phyloP scores from a whole-genome alignment of 2,888 invertebrate genomes.

The Terebella lapidaria region DNA sequence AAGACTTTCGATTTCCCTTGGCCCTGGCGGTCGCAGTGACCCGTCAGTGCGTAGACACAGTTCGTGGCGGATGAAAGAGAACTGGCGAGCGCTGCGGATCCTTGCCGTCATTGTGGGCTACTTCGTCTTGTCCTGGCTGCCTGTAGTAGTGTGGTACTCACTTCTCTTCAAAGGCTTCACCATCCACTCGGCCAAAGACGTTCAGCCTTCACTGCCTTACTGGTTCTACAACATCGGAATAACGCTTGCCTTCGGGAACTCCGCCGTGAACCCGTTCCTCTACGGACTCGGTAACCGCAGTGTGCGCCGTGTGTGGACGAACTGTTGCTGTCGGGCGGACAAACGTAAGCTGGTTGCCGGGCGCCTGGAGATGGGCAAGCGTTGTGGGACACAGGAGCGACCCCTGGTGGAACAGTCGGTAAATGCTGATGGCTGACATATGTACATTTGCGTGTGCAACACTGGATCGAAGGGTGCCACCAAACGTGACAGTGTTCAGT shows the following conservation, averaged over 20 bases:
- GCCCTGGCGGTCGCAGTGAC: neutral
- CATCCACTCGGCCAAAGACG: slow-evolving; percentile 2
- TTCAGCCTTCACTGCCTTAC: slow-evolving; percentile 10
- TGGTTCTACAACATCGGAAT: slow-evolving; percentile 21
- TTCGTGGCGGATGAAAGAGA: slow-evolving; percentile 11
- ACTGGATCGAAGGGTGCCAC: too few species aligned
- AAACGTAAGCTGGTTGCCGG: neutral
- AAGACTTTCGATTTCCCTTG: slow-evolving; percentile 9
- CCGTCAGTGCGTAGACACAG: neutral
- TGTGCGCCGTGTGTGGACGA: slow-evolving; percentile 5
- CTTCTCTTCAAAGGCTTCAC: slow-evolving; percentile 17
- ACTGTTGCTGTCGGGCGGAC: neutral
- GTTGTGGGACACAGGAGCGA: neutral
- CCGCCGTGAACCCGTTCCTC: slow-evolving; percentile 38
- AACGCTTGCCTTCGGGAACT: slow-evolving; percentile 36
- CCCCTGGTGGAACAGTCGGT: too few species aligned
- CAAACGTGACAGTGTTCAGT: too few species aligned
- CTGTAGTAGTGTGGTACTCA: slow-evolving; percentile 16
- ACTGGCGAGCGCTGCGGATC: slow-evolving; percentile 18
- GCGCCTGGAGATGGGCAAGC: neutral
- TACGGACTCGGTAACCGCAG: slow-evolving; percentile 33
- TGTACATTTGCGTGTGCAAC: too few species aligned
- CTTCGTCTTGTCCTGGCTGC: slow-evolving; percentile 20
- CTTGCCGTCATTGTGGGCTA: slow-evolving; percentile 18
- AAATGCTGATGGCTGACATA: too few species aligned